These are phyloP conservation scores for Pachycephus smyrnensis DNA, from an alignment of 2,888 invertebrate genomes.

Conservation along the genomic window DNA sequence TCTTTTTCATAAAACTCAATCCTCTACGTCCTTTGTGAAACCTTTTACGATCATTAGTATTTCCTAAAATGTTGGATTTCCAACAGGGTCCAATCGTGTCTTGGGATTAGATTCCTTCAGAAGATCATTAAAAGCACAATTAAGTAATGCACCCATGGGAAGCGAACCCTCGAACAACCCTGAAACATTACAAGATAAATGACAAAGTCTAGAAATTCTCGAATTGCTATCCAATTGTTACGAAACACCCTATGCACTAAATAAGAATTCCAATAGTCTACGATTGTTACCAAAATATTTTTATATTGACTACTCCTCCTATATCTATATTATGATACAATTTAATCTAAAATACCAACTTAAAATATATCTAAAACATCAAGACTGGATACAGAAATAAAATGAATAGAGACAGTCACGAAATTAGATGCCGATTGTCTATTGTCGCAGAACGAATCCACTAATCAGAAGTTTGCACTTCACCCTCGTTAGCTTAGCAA, in stretches of 20 bases:
- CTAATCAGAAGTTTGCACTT: constrained; percentile 52
- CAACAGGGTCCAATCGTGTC: not conserved
- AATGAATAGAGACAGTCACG: constrained; percentile 36
- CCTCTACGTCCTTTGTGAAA: not conserved
- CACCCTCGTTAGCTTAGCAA: constrained; percentile 32
- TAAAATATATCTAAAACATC: not conserved
- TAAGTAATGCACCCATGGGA: constrained; percentile 51
- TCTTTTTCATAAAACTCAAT: not conserved
- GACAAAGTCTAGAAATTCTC: constrained; percentile 14
- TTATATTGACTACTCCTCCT: not conserved
- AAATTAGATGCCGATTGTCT: constrained; percentile 49
- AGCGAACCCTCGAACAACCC: not conserved
- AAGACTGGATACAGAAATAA: not conserved
- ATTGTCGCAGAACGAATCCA: constrained; percentile 33
- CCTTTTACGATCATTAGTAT: not conserved
- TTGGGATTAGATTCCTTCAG: constrained; percentile 23
- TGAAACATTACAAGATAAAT: constrained; percentile 40
- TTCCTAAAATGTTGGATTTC: not conserved
- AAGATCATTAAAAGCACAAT: constrained; percentile 48
- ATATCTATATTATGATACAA: not conserved
- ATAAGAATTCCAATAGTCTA: not conserved
- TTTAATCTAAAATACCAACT: not conserved
- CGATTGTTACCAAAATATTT: not conserved
- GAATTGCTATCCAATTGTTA: not conserved
- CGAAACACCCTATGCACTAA: not conserved